Base-by-base conservation (phyloP, 2,888 invertebrate species). In the Zootermopsis nevadensis region DNA sequence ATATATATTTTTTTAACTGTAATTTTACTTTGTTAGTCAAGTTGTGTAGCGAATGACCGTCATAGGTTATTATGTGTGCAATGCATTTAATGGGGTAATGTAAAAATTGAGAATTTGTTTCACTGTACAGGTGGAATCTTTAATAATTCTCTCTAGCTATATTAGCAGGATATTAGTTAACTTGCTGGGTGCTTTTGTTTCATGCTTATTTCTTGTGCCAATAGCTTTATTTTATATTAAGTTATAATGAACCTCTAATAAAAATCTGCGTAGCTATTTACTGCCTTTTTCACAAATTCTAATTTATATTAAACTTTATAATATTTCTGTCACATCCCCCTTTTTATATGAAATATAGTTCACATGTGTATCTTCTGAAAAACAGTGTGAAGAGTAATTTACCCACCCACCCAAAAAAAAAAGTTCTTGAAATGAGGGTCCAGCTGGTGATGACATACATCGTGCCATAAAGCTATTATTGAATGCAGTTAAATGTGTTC, bases 1-100 rank as follows among this genome's bases (percentile, higher is more conserved):
- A 79, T 66, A 79, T 79, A 79, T 79, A 79, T 79, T 79, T 79
- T 66, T 79, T 79, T 79, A 79, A 66, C 33, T 79, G 53, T 79
- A 60, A 79, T 55, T 79, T 79, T 79, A 79, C 31, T 79, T 79
- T 38, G 8, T 79, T 79, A 79, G 79, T 53, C 53, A 22, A 77
- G 35, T 66, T 66, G 79, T 79, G 79, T 79, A 79, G 79, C 33
- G 79, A 79, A 79, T 79, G 79, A 35, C 79, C 38, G 27, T 79
- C 4, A 66, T 79, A 79, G 77, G 38, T 79, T 35, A 79, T 27
- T 79, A 66, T 66, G 55, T 31, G 77, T 77, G 77, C 77, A 77
- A 77, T 77, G 79, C 79, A 79, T 79, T 79, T 79, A 60, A 79
- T 66, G 66, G 48, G 35, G 48, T 79, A 79, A 55, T 33, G n/a